Conservation (phyloP, 2,113 vertebrate species). For the Vireo altiloquus region DNA sequence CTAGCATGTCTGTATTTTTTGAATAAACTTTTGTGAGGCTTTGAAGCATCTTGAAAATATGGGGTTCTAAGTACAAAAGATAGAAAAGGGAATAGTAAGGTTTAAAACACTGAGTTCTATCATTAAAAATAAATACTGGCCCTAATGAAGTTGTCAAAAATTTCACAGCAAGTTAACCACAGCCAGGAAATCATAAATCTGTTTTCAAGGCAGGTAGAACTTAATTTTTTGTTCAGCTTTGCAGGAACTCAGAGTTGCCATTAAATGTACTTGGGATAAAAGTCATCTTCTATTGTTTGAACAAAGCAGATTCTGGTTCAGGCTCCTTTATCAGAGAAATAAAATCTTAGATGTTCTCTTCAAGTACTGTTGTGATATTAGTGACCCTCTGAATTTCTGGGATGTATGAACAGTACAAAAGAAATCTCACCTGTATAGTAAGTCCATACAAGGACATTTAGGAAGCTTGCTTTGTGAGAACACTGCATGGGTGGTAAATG, state of each 20-base stretch:
- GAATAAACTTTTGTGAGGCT: not conserved
- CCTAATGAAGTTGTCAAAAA: not conserved
- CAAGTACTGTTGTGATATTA: not conserved
- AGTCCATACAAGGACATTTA: not conserved
- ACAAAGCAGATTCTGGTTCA: not conserved
- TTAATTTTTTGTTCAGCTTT: not conserved
- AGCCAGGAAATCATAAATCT: not conserved
- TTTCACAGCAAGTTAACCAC: not conserved
- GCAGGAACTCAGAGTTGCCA: not conserved
- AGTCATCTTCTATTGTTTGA: not conserved
- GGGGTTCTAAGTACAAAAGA: not conserved
- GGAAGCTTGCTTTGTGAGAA: not conserved
- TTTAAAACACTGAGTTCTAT: not conserved
- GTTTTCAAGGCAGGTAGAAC: not conserved
- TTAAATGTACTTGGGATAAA: not conserved
- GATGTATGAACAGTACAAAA: not conserved
- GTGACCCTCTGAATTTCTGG: not conserved
- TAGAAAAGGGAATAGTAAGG: not conserved
- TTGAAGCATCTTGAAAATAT: not conserved
- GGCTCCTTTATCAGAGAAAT: not conserved
- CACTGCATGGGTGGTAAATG: not conserved
- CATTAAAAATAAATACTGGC: not conserved
- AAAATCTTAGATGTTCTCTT: not conserved
- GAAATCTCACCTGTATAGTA: not conserved
- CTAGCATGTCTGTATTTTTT: not conserved